Percentiles rank a stretch among this genome's conserved stretches.
Evolutionary conservation across 2,113 vertebrate genomes (phyloP).

Genomic region (Leucopsar rothschildi): DNA sequence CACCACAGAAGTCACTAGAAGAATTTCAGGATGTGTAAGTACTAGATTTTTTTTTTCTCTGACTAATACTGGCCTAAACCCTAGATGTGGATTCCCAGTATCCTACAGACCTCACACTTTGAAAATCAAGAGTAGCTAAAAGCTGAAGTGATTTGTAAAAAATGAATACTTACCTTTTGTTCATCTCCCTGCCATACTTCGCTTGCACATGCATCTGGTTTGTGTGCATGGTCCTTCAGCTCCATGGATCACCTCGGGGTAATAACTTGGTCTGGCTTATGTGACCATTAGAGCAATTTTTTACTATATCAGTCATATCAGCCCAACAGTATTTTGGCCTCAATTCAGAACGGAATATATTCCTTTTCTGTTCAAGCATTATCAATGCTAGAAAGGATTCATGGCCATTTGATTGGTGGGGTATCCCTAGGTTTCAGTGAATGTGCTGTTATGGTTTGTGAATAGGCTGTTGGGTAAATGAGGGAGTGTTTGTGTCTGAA

Average conservation of each 20-base stretch:
- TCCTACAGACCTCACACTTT: not conserved
- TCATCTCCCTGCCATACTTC: not conserved
- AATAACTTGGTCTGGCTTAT: not conserved
- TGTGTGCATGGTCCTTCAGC: not conserved
- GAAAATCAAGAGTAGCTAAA: not conserved
- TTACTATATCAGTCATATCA: not conserved
- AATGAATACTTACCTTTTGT: not conserved
- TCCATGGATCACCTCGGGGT: not conserved
- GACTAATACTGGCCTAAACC: not conserved
- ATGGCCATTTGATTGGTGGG: not conserved
- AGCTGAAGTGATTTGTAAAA: not conserved
- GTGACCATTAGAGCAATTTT: not conserved
- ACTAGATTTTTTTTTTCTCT: slow-evolving; percentile 28
- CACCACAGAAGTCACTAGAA: slow-evolving; percentile 96
- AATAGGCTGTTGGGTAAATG: not conserved
- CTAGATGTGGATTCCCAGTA: not conserved
- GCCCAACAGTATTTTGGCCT: not conserved
- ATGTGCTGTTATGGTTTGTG: not conserved
- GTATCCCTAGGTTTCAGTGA: not conserved
- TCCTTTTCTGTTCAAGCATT: not conserved
- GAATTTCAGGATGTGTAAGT: slow-evolving; percentile 99
- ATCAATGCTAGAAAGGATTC: not conserved
- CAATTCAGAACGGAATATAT: not conserved
- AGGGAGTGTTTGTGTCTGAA: not conserved
- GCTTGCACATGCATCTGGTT: not conserved